Evolutionary conservation across 2,113 vertebrate genomes (phyloP).

Genomic region (Cheilinus undulatus): DNA sequence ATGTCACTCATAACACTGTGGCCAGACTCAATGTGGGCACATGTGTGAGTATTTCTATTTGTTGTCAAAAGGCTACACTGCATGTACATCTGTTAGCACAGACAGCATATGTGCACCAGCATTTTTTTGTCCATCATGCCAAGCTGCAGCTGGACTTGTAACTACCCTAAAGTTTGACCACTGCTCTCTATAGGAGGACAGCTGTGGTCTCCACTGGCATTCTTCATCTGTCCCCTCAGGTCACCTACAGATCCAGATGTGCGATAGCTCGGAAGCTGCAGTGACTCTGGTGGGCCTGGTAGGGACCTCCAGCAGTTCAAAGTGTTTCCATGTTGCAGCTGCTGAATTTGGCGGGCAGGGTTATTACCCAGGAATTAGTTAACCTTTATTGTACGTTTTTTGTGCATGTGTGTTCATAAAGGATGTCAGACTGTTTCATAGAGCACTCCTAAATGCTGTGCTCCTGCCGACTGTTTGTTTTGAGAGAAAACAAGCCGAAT

Average conservation of each 20-base stretch:
- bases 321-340: conserved; percentile 49
- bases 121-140: conserved; percentile 23
- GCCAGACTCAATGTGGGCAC: conserved; percentile 38
- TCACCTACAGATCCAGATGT: conserved; percentile 69
- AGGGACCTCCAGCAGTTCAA: conserved; percentile 59
- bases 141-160: conserved; percentile 20
- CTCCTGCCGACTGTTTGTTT: conserved; percentile 67
- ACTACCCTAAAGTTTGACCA: conserved; percentile 44
- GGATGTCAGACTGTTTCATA: conserved; percentile 69
- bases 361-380: conserved; percentile 53
- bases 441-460: conserved; percentile 57
- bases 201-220: conserved; percentile 36
- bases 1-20: conserved; percentile 58
- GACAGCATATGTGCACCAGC: conserved; percentile 9
- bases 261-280: conserved; percentile 52
- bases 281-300: conserved; percentile 45
- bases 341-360: conserved; percentile 53
- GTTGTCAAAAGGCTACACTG: conserved; percentile 2
- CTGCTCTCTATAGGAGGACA: conserved; percentile 25
- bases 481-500: conserved; percentile 74
- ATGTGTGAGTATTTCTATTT: conserved; percentile 15
- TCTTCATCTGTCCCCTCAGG: conserved; percentile 49
- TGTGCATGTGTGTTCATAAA: conserved; percentile 21
- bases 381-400: conserved; percentile 27
- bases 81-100: conserved; percentile 14